These are phyloP conservation scores for Ditylenchus dipsaci DNA, from an alignment of 1,140 invertebrate species.

Conservation along the genomic window DNA sequence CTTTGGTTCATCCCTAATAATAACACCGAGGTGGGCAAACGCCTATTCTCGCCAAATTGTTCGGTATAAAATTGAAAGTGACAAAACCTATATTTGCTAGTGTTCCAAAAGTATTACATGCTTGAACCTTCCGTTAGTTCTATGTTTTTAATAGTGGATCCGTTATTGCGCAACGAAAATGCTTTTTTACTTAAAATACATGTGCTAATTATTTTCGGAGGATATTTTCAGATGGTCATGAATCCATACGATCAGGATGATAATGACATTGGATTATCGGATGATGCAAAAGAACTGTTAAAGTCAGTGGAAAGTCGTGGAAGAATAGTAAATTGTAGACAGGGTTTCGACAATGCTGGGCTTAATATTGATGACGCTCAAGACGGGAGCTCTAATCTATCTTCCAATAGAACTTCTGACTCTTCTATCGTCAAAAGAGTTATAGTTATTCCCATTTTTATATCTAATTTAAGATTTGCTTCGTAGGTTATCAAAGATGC, in stretches of 20 bases:
- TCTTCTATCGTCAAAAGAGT: conserved; percentile 3
- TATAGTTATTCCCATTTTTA: neutral
- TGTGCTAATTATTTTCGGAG: neutral
- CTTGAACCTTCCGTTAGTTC: neutral
- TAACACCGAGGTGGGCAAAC: too few species aligned
- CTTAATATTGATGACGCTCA: neutral
- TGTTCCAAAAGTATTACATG: too few species aligned
- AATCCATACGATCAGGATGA: neutral
- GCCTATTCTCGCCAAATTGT: too few species aligned
- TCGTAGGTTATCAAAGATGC: conserved; percentile 1
- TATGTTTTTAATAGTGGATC: too few species aligned
- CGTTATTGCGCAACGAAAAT: too few species aligned
- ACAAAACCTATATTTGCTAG: too few species aligned
- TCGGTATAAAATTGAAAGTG: too few species aligned
- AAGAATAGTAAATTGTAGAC: neutral
- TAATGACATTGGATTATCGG: neutral
- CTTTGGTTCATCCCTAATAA: too few species aligned
- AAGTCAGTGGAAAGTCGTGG: neutral
- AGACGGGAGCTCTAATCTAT: neutral
- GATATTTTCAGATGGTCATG: neutral
- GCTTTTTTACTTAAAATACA: too few species aligned
- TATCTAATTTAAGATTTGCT: neutral
- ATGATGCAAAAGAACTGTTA: neutral
- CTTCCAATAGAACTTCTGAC: neutral
- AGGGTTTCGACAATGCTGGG: neutral